phyloP scores from a whole-genome alignment of 2,113 vertebrate species.

The Eulacestoma nigropectus region DNA sequence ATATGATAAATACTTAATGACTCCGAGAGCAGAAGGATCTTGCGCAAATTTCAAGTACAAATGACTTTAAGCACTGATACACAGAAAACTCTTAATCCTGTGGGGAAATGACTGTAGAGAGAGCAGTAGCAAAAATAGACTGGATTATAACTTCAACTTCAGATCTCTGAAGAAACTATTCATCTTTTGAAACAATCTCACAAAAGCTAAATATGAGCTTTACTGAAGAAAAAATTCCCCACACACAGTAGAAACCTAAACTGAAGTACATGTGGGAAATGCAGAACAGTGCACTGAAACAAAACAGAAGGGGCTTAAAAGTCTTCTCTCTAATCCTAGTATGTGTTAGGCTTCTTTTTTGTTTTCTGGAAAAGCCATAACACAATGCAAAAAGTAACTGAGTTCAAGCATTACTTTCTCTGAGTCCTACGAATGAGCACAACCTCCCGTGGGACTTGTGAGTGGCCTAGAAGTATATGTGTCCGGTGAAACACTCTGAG shows the following conservation, averaged over 20 bases:
- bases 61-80: background rate
- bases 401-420: background rate
- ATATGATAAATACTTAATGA: background rate
- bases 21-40: background rate
- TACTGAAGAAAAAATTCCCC: background rate
- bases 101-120: background rate
- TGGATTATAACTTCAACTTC: background rate
- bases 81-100: background rate
- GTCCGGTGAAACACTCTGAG: fast-evolving
- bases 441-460: background rate
- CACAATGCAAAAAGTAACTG: background rate
- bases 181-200: background rate
- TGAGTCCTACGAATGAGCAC: background rate
- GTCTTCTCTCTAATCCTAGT: background rate
- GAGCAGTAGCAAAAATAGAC: background rate
- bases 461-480: background rate
- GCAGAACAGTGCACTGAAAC: background rate
- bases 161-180: constrained; percentile 7
- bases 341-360: background rate
- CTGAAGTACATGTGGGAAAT: background rate
- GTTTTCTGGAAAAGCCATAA: constrained; percentile 2
- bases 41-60: background rate
- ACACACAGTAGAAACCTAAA: background rate
- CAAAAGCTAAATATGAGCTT: background rate
- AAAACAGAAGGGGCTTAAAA: background rate